phyloP scores from a whole-genome alignment of 2,797 vertebrate species.

The Protonibea diacanthus region DNA sequence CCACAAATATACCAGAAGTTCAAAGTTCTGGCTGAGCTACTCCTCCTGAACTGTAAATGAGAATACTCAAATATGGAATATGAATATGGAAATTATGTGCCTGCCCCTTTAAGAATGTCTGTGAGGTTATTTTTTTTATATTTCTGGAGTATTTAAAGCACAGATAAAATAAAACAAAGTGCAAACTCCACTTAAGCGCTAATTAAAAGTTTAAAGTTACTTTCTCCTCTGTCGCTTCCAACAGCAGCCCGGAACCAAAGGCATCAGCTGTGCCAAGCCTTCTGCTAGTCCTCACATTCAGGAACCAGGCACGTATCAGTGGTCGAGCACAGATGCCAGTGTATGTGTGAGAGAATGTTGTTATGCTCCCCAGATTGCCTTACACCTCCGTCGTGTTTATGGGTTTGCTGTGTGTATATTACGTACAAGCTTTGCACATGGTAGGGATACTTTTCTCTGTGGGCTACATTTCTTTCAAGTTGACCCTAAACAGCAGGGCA shows the following conservation, averaged over 20 bases:
- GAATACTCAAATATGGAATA: constrained; percentile 4
- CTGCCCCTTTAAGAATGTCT: constrained; percentile 8
- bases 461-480: constrained; percentile 21
- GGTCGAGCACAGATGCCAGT: constrained; percentile 44
- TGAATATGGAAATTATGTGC: not conserved
- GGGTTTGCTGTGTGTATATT: constrained; percentile 44
- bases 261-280: constrained; percentile 32
- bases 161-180: constrained; percentile 42
- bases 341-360: constrained; percentile 57
- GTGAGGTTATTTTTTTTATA: constrained; percentile 7
- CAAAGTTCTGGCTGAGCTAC: constrained; percentile 20
- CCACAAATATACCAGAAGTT: constrained; percentile 12
- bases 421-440: constrained; percentile 25
- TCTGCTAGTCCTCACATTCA: constrained; percentile 31
- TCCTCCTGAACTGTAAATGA: not conserved
- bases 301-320: constrained; percentile 7
- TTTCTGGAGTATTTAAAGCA: constrained; percentile 6
- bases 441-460: constrained; percentile 13
- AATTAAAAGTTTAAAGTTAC: constrained; percentile 56
- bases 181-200: constrained; percentile 30
- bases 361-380: constrained; percentile 44
- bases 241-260: constrained; percentile 7
- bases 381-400: constrained; percentile 57
- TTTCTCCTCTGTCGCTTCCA: constrained; percentile 12
- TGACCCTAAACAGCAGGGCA: constrained; percentile 42